Evolutionary conservation across 2,888 invertebrate genomes (phyloP), one percentile per base, ranked within the genome.

Genomic region (Lymantria monacha): DNA sequence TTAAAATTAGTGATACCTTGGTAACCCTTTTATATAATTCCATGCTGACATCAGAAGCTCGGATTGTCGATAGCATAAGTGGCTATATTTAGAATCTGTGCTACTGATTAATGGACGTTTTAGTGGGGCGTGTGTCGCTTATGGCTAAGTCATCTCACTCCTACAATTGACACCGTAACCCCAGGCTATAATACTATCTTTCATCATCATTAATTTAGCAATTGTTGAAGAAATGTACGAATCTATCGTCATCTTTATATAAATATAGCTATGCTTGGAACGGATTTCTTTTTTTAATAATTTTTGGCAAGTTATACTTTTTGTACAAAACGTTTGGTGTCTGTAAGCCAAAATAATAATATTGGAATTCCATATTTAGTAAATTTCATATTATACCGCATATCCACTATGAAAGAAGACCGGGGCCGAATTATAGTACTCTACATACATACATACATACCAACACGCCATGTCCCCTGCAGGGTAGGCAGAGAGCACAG

Each of bases 61-160:
- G 72, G 71, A 76, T 76, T 72, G 75, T 64, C 69, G 78, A 81
- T 83, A 81, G 82, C 87, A 88, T 89, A 89, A 89, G 80, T 77
- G 79, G 76, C 90, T 91, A 91, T 90, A 89, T 91, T 89, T 91
- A 91, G 90, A 90, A 89, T 87, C 87, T 78, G 81, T 85, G 84
- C 79, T 72, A 69, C 83, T 87, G 82, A 85, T 88, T 88, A 88
- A 89, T 86, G 80, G 66, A 70, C 71, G 76, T 79, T 79, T 80
- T 81, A 82, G 76, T 78, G 70, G 70, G 66, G 66, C 67, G 67
- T 66, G 55, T 55, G 66, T 58, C 62, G 69, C 62, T 70, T 70
- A 67, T 64, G 70, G 65, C 68, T 81, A 81, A 83, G 76, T 74
- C 79, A 70, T 72, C 67, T 76, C 76, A 72, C 70, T 67, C 68